phyloP scores from a whole-genome alignment of 2,113 vertebrate genomes.

The Tychaedon coryphoeus region DNA sequence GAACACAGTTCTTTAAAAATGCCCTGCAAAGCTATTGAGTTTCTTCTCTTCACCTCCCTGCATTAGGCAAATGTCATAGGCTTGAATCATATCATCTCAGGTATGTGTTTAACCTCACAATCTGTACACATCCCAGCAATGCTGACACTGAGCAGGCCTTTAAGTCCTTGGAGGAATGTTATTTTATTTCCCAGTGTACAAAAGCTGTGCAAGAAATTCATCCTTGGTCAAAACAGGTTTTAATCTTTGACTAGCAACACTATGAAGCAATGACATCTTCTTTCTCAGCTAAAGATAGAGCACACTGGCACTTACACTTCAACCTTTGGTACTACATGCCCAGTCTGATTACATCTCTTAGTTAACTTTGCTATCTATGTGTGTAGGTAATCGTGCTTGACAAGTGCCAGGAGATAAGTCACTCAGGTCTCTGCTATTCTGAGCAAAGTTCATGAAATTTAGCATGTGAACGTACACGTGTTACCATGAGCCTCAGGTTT shows the following conservation, averaged over 20 bases:
- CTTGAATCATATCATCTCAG: background rate
- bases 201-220: background rate
- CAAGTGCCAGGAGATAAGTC: background rate
- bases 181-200: background rate
- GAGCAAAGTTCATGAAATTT: slow-evolving; percentile 11
- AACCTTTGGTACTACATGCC: background rate
- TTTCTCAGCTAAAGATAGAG: background rate
- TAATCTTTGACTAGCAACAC: background rate
- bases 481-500: background rate
- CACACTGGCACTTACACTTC: background rate
- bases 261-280: background rate
- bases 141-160: background rate
- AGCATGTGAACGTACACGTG: background rate
- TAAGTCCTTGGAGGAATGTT: background rate
- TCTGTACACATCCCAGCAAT: background rate
- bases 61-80: background rate
- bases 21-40: background rate
- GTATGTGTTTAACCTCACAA: fast-evolving
- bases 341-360: background rate
- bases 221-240: background rate
- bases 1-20: background rate
- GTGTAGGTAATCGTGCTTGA: background rate
- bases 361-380: background rate
- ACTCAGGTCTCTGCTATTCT: background rate
- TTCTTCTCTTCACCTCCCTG: background rate